A percentile compares a stretch with the other conserved stretches of the same genome.
Evolutionary conservation across 2,797 vertebrate genomes (phyloP).

Genomic region (Taeniopygia guttata): DNA sequence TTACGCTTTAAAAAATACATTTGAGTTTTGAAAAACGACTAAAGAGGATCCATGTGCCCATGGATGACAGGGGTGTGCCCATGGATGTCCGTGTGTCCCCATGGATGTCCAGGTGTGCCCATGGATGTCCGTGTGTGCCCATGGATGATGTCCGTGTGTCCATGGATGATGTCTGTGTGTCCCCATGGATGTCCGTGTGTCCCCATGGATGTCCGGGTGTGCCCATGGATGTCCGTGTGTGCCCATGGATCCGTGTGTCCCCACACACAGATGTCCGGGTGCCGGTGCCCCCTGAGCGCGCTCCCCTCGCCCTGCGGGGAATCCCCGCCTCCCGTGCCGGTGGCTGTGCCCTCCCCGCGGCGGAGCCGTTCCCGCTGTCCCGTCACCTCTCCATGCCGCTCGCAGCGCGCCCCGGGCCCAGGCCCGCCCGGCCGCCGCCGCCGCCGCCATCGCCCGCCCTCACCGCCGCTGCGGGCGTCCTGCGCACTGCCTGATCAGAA

Average conservation of each 20-base stretch:
- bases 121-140: background rate
- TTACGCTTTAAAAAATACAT: background rate
- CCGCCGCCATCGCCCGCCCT: no score
- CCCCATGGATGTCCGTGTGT: no score
- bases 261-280: rapidly evolving
- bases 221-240: rapidly evolving
- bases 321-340: background rate
- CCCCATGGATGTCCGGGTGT: rapidly evolving
- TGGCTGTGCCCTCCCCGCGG: no score
- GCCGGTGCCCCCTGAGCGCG: background rate
- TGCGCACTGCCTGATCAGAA: background rate
- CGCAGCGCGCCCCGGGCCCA: background rate
- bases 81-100: background rate
- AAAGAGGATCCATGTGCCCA: background rate
- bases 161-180: no score
- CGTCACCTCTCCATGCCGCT: background rate
- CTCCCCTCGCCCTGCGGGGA: background rate
- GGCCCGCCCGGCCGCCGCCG: background rate
- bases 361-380: no score
- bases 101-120: background rate
- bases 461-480: no score
- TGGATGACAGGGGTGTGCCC: rapidly evolving
- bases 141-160: no score
- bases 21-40: background rate
- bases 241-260: no score